Base-by-base conservation (phyloP, 2,888 invertebrate genomes). In the Malachius bipustulatus region DNA sequence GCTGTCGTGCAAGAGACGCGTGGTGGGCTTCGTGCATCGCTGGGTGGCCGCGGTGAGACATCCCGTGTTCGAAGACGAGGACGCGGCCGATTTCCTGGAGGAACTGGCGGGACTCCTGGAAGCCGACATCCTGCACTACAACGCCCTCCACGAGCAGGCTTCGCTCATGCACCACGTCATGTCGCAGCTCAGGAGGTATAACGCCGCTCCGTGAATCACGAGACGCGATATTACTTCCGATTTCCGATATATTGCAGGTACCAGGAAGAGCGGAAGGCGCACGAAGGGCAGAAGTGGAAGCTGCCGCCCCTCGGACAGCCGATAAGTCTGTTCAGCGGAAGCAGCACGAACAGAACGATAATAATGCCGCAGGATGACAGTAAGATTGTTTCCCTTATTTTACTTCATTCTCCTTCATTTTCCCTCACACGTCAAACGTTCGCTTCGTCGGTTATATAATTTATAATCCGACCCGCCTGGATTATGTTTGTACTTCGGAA, bases 1-100 rank as follows among this genome's bases (percentile, higher is more conserved):
- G 29, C 57, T 77, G 43, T 72, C 74, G 37, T 78, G 77, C 52
- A 81, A 82, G 58, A 68, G 77, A 47, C 71, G 82, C 41, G 83
- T 85, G 9, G 73, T 85, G 30, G 76, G 78, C 47, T 87, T 87
- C 62, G 73, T 83, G 34, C 75, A 78, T 49, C 71, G 76, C 48
- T 85, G 85, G 85, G 73, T 77, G 28, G 68, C 70, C 44, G 73
- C 81, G 3, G 73, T 82, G 32, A 67, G 78, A 3, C 74, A 79
- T 50, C 77, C 79, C 2, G 82, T 84, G 43, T 79, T 80, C 51
- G 78, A 82, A 49, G 82, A 84, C 56, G 69, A 74, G 11, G 70
- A 70, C 16, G 74, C 80, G 13, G 71, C 73, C 49, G 73, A 75
- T 48, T 84, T 84, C 56, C 65, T 85, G 27, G 79, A 82, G 72